These are phyloP conservation scores for Myotis vivesi DNA, from an alignment of 2,797 vertebrate species.

Conservation along the genomic window DNA sequence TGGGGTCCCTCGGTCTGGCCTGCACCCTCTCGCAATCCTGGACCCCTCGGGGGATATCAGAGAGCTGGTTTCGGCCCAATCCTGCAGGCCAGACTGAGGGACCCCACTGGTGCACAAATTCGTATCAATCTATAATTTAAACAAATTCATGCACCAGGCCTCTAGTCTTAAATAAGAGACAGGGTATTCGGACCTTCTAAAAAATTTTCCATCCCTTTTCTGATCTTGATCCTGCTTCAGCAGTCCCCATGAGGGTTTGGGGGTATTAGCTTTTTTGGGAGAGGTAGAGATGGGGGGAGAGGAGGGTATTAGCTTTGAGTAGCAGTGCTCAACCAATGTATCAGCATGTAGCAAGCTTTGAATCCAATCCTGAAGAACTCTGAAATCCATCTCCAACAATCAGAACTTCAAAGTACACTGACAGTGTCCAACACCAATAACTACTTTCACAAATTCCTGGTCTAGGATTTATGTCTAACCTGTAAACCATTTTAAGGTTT, in stretches of 20 bases:
- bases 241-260: not conserved
- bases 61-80: too few species aligned
- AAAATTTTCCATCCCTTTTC: conserved; percentile 23
- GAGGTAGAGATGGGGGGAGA: not conserved
- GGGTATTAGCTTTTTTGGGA: too few species aligned
- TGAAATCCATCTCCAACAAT: conserved; percentile 13
- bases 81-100: too few species aligned
- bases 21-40: too few species aligned
- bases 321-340: not conserved
- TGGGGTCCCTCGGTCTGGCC: too few species aligned
- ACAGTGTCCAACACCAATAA: not conserved
- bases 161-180: conserved; percentile 43
- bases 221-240: not conserved
- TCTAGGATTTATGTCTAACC: not conserved
- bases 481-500: not conserved
- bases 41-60: too few species aligned
- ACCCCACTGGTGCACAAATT: too few species aligned
- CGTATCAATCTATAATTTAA: too few species aligned
- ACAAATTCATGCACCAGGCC: not conserved
- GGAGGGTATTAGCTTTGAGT: not conserved
- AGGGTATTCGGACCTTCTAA: not conserved
- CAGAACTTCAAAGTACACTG: not conserved
- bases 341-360: conserved; percentile 26
- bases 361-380: not conserved
- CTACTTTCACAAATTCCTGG: not conserved